Evolutionary conservation across 37 sponge, comb jelly and placozoan genomes (phyloP), one percentile per base, ranked within the genome.

Genomic region (Beroe forskalii): DNA sequence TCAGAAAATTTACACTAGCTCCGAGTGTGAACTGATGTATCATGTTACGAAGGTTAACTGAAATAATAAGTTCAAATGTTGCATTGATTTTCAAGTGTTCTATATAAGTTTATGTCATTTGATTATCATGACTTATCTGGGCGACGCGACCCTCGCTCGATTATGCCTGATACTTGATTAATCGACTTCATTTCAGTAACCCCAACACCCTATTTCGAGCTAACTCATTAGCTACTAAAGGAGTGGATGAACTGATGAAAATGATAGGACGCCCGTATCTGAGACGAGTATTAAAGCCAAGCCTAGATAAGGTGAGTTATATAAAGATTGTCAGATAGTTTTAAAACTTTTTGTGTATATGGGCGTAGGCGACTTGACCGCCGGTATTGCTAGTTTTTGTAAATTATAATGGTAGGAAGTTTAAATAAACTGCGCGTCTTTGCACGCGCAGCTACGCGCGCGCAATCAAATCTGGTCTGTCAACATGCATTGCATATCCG

Each of bases 201-300:
- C 92, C 93, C 30, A 95, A 95, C 64, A 95, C 95, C 0, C 91
- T 95, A n/a, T 95, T 95, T 62, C 91, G 95, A 14, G 95, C 94
- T 22, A 95, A 95, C 86, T 94, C 94, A 12, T 64, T 95, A 37
- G 94, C 92, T 0, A 91, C 94, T 22, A 95, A 95, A 62, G 92
- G 92, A 0, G 90, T 95, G 39, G 95, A 95, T 66, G 95, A 95
- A 86, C 92, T 94, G n/a, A 95, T 95, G 94, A 95, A 95, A 69
- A 48, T 94, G 67, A 89, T 93, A 35, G 94, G 95, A n/a, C 91
- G 90, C 17, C 76, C 90, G 0, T 95, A 95, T 42, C 93, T 95
- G 3, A 92, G 92, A 55, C 35, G 90, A 31, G 94, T 94, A 4
- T 92, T 95, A 20, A 92, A 93, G 41, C 42, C 89, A 22, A 93